Conservation (phyloP, 2,113 vertebrate species). For the Cyanoramphus novaezelandiae region DNA sequence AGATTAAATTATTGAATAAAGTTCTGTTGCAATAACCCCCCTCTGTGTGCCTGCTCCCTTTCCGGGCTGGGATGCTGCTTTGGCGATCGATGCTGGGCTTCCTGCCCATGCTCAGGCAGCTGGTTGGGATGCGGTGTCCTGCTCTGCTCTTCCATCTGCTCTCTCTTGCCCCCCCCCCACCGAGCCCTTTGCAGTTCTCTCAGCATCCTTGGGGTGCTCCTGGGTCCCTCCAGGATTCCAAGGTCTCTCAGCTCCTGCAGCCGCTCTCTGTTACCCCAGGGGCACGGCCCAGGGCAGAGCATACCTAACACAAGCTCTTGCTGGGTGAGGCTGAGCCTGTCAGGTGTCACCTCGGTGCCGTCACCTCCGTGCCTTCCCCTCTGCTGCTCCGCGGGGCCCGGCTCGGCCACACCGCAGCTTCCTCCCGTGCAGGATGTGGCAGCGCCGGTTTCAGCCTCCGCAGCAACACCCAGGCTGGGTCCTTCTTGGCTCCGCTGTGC, state of each 20-base stretch:
- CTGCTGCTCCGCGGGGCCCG: rapidly evolving
- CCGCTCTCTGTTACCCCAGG: neutral
- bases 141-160: neutral
- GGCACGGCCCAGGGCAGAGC: too few relatives aligned
- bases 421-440: neutral
- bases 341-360: neutral
- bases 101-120: neutral
- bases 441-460: too few relatives aligned
- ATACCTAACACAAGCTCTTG: rapidly evolving
- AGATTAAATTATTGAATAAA: neutral
- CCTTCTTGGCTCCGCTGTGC: rapidly evolving
- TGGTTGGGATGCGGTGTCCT: neutral
- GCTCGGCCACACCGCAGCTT: neutral
- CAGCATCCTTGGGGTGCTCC: neutral
- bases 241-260: neutral
- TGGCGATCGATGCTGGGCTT: neutral
- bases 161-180: neutral
- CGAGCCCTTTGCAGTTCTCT: neutral
- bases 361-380: neutral
- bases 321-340: neutral
- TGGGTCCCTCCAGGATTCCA: neutral
- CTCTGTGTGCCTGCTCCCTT: neutral
- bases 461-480: too few relatives aligned
- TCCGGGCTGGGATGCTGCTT: neutral
- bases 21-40: neutral